Evolutionary conservation across 92 coral and sea anemone genomes (phyloP).

Genomic region (Galaxea fascicularis): DNA sequence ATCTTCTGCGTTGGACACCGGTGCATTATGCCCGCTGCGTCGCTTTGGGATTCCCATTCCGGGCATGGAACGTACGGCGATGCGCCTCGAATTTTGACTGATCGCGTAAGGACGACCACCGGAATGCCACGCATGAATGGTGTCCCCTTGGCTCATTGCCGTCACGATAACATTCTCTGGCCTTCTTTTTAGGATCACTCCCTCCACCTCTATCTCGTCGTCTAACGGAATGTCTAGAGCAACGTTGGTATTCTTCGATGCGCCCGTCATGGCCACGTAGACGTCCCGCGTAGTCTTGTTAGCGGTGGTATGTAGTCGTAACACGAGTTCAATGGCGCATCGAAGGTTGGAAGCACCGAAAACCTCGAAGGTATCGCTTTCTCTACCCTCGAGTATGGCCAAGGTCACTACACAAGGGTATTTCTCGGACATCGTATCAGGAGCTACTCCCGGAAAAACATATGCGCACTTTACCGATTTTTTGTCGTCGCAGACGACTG

Average conservation of each 20-base stretch:
- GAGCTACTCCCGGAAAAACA: not conserved
- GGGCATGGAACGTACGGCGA: not conserved
- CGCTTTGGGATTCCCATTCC: conserved; percentile 3
- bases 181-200: not conserved
- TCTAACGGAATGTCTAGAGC: not conserved
- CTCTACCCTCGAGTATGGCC: not conserved
- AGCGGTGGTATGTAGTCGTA: not conserved
- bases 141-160: not conserved
- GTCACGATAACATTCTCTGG: not conserved
- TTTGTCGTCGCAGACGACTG: not conserved
- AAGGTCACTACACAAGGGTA: not conserved
- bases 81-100: no score
- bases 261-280: not conserved
- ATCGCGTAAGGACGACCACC: not conserved
- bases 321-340: not conserved
- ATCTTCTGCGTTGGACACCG: not conserved
- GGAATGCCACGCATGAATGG: not conserved
- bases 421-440: not conserved
- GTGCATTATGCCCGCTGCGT: not conserved
- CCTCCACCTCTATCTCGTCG: not conserved
- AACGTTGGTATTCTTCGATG: not conserved
- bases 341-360: not conserved
- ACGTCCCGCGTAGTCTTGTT: not conserved
- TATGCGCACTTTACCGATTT: not conserved
- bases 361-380: not conserved